Evolutionary conservation across 1,140 invertebrate species (phyloP).

Genomic region (Dendroctonus ponderosae): DNA sequence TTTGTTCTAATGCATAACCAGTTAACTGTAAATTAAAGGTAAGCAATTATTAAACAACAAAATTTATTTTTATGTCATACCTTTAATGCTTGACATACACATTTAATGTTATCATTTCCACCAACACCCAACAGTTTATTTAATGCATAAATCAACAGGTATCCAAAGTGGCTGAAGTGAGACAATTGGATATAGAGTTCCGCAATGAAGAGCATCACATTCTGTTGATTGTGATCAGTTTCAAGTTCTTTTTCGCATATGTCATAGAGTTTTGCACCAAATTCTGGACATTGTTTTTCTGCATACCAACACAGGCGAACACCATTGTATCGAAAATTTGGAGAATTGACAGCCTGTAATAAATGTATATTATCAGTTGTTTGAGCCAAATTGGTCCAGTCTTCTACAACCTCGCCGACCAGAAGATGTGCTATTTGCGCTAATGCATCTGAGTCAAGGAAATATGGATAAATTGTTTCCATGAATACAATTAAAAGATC

Average conservation of each 20-base stretch:
- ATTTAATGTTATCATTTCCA: constrained; percentile 54
- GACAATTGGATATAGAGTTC: constrained; percentile 46
- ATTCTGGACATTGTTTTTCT: constrained; percentile 42
- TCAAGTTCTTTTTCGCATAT: constrained; percentile 43
- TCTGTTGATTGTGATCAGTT: constrained; percentile 40
- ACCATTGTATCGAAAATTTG: constrained; percentile 47
- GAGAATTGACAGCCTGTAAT: constrained; percentile 40
- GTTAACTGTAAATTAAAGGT: constrained; percentile 40
- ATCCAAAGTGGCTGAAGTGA: constrained; percentile 43
- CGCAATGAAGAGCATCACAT: constrained; percentile 46
- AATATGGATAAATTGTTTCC: constrained; percentile 44
- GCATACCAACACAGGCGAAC: constrained; percentile 45
- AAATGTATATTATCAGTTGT: background rate
- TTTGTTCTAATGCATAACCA: constrained; percentile 44
- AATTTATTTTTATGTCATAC: constrained; percentile 36
- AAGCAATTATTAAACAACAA: background rate
- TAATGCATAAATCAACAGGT: constrained; percentile 40
- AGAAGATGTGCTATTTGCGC: constrained; percentile 39
- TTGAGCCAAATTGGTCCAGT: background rate
- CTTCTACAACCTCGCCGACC: constrained; percentile 15
- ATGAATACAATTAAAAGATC: constrained; percentile 45
- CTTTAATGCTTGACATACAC: constrained; percentile 58
- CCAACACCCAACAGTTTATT: constrained; percentile 39
- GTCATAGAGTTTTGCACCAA: constrained; percentile 42
- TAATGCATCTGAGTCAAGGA: constrained; percentile 38